Evolutionary conservation across 2,113 vertebrate species (phyloP), one percentile per base, ranked within the genome.

Genomic region (Pterocles orientalis): DNA sequence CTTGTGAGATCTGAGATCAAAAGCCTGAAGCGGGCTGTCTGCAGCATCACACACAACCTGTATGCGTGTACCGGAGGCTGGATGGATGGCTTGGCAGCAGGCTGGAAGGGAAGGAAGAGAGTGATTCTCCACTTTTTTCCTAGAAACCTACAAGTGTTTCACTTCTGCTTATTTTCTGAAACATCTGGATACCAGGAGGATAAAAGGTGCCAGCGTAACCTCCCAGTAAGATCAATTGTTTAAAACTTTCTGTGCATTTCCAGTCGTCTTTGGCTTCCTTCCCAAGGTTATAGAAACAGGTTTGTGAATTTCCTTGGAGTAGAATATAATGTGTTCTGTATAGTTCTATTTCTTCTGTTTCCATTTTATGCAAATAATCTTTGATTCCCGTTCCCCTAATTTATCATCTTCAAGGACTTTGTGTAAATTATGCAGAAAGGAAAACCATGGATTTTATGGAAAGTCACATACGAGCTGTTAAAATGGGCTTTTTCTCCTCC

Each of bases 221-320:
- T 97, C 97, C 94, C 96, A 95, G 92, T 68, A 87, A 95, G 97
- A 97, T 97, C 97, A 95, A 75, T 90, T 92, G 94, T 85, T 91
- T 85, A 72, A 92, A 86, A 48, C 68, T 82, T 96, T 96, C 75
- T 86, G 58, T 94, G 15, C 79, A 82, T 78, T 95, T 96, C 90
- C 88, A 96, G 81, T 78, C 82, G 5, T 43, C 76, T 69, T 72
- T 96, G 96, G 92, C 95, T 95, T 93, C 53, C 47, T 76, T 93
- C 94, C 95, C 86, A 91, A 92, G 68, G 50, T 84, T 88, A 91
- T 34, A 92, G 90, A 90, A 95, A 65, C 81, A 94, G 86, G 92
- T 89, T 75, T 82, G 71, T 86, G 94, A 92, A 94, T 90, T 92
- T 79, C 43, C 81, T 94, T 64, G 70, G 65, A 96, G 82, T 28